Percentiles rank a stretch among this genome's conserved stretches.
Evolutionary conservation across 1,140 invertebrate genomes (phyloP).

Genomic region (Ephestia elutella): DNA sequence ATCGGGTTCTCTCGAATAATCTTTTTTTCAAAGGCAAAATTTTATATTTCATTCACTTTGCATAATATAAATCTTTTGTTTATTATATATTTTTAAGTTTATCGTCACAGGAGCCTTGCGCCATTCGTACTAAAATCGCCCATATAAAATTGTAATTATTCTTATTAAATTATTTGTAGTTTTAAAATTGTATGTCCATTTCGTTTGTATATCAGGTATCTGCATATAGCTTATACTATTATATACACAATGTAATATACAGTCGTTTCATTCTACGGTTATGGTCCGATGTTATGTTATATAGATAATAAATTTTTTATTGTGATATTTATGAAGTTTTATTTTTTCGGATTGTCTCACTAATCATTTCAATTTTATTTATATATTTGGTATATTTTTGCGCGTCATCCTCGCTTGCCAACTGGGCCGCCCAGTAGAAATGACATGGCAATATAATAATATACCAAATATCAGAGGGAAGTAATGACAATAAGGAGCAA

Average conservation of each 20-base stretch:
- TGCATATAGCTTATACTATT: slow-evolving; percentile 34
- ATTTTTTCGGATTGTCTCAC: slow-evolving; percentile 12
- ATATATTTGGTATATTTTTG: too few species aligned
- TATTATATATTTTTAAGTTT: background rate
- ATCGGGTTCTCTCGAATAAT: background rate
- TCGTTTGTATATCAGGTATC: slow-evolving; percentile 18
- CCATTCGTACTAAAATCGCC: background rate
- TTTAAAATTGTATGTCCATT: slow-evolving; percentile 10
- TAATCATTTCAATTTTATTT: too few species aligned
- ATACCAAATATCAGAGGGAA: too few species aligned
- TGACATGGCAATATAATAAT: too few species aligned
- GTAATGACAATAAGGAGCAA: too few species aligned
- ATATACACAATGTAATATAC: slow-evolving; percentile 45
- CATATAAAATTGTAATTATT: background rate
- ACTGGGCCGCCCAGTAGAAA: too few species aligned
- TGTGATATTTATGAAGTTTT: slow-evolving; percentile 48
- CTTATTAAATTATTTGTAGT: slow-evolving; percentile 13
- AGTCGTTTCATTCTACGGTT: slow-evolving; percentile 52
- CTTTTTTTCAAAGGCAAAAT: background rate
- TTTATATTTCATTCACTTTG: background rate
- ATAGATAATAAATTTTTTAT: slow-evolving; percentile 71
- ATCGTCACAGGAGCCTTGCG: background rate
- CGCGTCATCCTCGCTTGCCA: too few species aligned
- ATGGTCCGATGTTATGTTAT: slow-evolving; percentile 66
- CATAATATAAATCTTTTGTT: background rate